These are phyloP conservation scores for Dolomedes plantarius DNA, from an alignment of 2,888 invertebrate species.

Conservation along the genomic window DNA sequence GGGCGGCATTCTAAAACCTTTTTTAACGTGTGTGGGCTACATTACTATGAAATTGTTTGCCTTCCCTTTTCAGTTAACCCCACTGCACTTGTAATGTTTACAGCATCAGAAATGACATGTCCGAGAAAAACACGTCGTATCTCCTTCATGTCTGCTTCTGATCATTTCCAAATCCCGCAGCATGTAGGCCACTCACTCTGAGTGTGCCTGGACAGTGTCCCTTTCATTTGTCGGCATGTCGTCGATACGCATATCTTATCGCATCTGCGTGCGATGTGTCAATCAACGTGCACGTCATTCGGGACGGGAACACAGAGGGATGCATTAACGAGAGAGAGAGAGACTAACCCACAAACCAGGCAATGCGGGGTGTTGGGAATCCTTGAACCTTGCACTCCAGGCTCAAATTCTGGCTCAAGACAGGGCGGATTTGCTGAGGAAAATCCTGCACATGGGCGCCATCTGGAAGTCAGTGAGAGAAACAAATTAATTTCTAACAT, in stretches of 20 bases:
- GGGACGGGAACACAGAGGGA: background rate
- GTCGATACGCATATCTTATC: constrained; percentile 14
- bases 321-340: background rate
- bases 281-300: background rate
- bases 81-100: no score
- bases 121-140: no score
- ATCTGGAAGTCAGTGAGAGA: constrained; percentile 41
- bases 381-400: constrained; percentile 84
- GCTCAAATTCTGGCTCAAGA: constrained; percentile 88
- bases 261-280: background rate
- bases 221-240: background rate
- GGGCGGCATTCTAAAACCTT: no score
- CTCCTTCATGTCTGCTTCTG: no score
- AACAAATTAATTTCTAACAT: no score
- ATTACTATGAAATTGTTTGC: no score
- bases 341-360: constrained; percentile 82
- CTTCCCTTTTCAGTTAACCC: no score
- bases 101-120: no score
- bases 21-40: no score
- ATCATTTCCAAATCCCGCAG: no score
- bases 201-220: background rate
- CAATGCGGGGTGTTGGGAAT: constrained; percentile 82
- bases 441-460: constrained; percentile 49
- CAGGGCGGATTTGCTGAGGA: constrained; percentile 83
- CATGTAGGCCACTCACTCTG: no score